Evolutionary conservation across 2,888 invertebrate species (phyloP), one percentile per base, ranked within the genome.

Genomic region (Creontiades dilutus): DNA sequence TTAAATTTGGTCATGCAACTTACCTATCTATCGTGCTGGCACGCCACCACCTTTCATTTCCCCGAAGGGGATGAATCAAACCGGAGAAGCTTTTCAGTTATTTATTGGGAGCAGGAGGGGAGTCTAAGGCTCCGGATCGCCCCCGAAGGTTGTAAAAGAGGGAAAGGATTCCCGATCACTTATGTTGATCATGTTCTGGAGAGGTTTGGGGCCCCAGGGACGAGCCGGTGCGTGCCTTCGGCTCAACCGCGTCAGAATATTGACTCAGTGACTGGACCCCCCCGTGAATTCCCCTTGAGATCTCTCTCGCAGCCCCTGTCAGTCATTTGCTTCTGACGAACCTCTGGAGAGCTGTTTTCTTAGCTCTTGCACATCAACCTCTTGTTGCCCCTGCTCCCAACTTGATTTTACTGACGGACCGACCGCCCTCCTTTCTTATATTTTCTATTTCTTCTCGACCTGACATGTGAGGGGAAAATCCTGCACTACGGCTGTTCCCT

Each of bases 111-210:
- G 37, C 3, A 2, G 37, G 37, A 7, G 37, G 37, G 37, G 37
- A 7, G 27, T 2, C 3, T 2, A 9, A 5, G 27, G 27, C 5
- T 2, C 3, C 3, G 37, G 3, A 37, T 2, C 37, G 37, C 37
- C 37, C 37, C 37, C 37, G 37, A 37, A 37, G 23, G 76, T 23
- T 76, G 27, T n/a, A 76, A n/a, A 57, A 27, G 76, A 76, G 47
- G 47, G 47, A 81, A 23, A 14, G 14, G 14, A 81, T 37, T 81
- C 47, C 46, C 2, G 81, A 81, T 81, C 81, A 81, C 81, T 81
- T 81, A 81, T 81, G 81, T 81, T 81, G 81, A 81, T 81, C 81
- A 46, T 81, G 81, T 81, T 46, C 13, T 28, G 14, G 12, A 12
- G 81, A n/a, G 81, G 81, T 12, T 16, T 16, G 37, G 23, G 2